phyloP scores from a whole-genome alignment of 2,888 invertebrate genomes.

The Apomyelois bistriatella region DNA sequence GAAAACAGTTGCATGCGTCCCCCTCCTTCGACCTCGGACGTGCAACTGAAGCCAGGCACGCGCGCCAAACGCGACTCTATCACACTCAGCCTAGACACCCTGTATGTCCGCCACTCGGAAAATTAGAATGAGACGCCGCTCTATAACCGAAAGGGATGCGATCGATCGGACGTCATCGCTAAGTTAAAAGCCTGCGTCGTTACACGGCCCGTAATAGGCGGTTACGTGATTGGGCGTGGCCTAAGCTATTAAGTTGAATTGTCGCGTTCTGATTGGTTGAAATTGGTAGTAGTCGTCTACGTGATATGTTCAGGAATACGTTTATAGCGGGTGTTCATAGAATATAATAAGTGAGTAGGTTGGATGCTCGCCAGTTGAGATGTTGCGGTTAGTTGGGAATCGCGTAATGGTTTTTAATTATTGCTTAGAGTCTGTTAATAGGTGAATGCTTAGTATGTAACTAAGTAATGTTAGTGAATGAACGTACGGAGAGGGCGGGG shows the following conservation, averaged over 20 bases:
- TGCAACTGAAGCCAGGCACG: conserved; percentile 77
- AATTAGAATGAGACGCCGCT: conserved; percentile 50
- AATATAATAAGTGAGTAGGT: conserved; percentile 77
- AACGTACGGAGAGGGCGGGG: conserved; percentile 39
- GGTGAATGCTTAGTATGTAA: conserved; percentile 37
- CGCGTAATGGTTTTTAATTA: conserved; percentile 70
- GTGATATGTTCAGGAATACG: conserved; percentile 80
- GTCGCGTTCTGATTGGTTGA: conserved; percentile 78
- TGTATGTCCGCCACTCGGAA: conserved; percentile 49
- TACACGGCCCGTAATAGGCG: conserved; percentile 79
- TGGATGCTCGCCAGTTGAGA: conserved; percentile 69
- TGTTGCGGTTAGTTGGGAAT: conserved; percentile 63
- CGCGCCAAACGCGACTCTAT: conserved; percentile 77
- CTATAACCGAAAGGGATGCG: conserved; percentile 44
- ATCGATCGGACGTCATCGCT: conserved; percentile 70
- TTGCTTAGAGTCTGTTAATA: conserved; percentile 57
- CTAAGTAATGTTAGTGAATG: conserved; percentile 49
- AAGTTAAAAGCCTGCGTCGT: conserved; percentile 79
- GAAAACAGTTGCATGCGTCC: conserved; percentile 79
- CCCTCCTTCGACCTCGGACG: conserved; percentile 75
- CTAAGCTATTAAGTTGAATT: conserved; percentile 76
- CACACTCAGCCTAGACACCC: conserved; percentile 64
- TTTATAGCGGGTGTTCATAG: conserved; percentile 76
- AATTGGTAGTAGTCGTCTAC: conserved; percentile 77
- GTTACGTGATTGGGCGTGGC: conserved; percentile 80